phyloP scores from a whole-genome alignment of 2,113 vertebrate genomes.

The Centrocercus urophasianus region DNA sequence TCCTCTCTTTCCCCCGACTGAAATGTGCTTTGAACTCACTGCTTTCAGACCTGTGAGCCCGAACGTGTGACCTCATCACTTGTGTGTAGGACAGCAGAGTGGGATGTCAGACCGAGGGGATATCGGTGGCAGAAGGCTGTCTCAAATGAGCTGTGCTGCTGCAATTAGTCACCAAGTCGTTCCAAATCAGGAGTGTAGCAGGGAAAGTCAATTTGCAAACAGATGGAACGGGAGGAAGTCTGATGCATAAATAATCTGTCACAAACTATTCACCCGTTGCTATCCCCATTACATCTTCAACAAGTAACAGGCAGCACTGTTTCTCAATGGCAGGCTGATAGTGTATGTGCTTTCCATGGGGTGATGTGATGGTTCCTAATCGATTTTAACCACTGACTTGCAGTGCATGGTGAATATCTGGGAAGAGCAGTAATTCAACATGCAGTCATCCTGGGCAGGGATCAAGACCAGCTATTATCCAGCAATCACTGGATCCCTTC shows the following conservation, averaged over 20 bases:
- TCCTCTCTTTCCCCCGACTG: not conserved
- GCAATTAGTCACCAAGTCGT: not conserved
- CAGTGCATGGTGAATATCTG: constrained; percentile 4
- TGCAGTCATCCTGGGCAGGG: constrained; percentile 68
- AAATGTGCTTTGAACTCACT: not conserved
- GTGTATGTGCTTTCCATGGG: not conserved
- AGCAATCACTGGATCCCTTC: constrained; percentile 47
- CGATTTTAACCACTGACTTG: constrained; percentile 16
- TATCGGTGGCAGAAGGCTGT: not conserved
- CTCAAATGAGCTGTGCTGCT: constrained; percentile 1
- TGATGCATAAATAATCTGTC: not conserved
- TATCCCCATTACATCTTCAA: not conserved
- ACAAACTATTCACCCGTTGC: not conserved
- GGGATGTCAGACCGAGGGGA: not conserved
- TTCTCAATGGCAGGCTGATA: not conserved
- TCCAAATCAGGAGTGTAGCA: not conserved
- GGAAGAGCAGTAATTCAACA: constrained; percentile 66
- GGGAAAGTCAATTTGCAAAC: constrained; percentile 16
- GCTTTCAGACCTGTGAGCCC: not conserved
- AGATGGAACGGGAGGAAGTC: not conserved
- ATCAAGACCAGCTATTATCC: constrained; percentile 62
- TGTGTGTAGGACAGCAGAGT: not conserved
- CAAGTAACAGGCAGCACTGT: not conserved
- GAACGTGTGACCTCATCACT: not conserved
- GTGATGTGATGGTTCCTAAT: constrained; percentile 21